These are phyloP conservation scores for Hesperia comma DNA, from an alignment of 2,888 invertebrate species.

Conservation along the genomic window DNA sequence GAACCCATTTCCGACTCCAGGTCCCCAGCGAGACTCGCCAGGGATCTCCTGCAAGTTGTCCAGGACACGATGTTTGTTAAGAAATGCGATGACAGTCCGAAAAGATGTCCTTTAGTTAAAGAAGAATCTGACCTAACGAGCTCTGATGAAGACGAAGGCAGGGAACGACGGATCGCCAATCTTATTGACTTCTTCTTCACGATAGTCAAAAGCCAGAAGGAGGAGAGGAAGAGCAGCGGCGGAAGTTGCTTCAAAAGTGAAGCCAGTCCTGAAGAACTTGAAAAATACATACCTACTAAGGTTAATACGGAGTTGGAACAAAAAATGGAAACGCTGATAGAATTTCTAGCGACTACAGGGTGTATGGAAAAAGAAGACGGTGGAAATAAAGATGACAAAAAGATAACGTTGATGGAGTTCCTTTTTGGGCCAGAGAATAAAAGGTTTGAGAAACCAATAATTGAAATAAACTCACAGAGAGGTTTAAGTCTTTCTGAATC, in stretches of 20 bases:
- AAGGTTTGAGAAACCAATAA: slow-evolving; percentile 58
- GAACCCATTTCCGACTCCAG: slow-evolving; percentile 63
- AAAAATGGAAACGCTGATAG: slow-evolving; percentile 80
- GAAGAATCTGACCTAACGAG: slow-evolving; percentile 73
- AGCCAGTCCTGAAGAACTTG: slow-evolving; percentile 63
- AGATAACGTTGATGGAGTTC: slow-evolving; percentile 79
- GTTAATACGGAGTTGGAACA: slow-evolving; percentile 74
- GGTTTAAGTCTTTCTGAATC: slow-evolving; percentile 68
- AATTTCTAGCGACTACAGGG: slow-evolving; percentile 74
- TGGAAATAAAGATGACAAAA: slow-evolving; percentile 63
- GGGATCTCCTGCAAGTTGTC: slow-evolving; percentile 74
- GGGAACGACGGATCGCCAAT: slow-evolving; percentile 74
- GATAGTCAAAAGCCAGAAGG: slow-evolving; percentile 77
- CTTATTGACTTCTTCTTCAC: slow-evolving; percentile 80
- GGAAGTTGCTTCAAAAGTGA: slow-evolving; percentile 76
- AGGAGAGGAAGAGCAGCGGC: slow-evolving; percentile 72
- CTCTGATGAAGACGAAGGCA: slow-evolving; percentile 71
- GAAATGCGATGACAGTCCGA: slow-evolving; percentile 65
- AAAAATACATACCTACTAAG: slow-evolving; percentile 56
- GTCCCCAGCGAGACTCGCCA: slow-evolving; percentile 70
- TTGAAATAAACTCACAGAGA: slow-evolving; percentile 59
- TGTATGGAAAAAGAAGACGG: slow-evolving; percentile 67
- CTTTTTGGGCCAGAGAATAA: slow-evolving; percentile 72
- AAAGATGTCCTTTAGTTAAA: slow-evolving; percentile 72
- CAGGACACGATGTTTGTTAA: slow-evolving; percentile 75